A percentile compares a stretch with the other conserved stretches of the same genome.
These are phyloP conservation scores for Strigamia transsilvanica DNA, from an alignment of 2,888 invertebrate species.

Conservation along the genomic window DNA sequence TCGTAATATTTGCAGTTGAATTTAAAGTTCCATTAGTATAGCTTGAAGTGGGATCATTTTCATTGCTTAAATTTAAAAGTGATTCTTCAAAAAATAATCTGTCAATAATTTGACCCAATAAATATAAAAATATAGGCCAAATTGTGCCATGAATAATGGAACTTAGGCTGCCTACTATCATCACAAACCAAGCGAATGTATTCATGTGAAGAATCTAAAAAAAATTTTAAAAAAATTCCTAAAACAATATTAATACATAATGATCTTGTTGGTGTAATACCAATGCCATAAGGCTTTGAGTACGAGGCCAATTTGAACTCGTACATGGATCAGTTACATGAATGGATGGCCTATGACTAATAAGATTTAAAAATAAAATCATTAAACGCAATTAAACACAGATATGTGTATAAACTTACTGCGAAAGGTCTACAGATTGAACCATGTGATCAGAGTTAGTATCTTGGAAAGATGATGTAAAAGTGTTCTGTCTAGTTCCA, in stretches of 20 bases:
- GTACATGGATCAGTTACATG: background rate
- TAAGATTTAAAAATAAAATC: background rate
- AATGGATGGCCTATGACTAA: background rate
- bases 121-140: background rate
- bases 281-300: background rate
- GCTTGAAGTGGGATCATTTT: background rate
- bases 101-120: slow-evolving; percentile 2
- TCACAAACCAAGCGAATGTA: background rate
- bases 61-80: background rate
- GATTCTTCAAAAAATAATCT: background rate
- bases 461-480: background rate
- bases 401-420: slow-evolving; percentile 3
- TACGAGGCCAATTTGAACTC: background rate
- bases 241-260: background rate
- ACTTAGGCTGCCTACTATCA: background rate
- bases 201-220: slow-evolving; percentile 26
- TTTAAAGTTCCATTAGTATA: background rate
- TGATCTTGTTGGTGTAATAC: background rate
- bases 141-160: slow-evolving; percentile 2
- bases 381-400: background rate
- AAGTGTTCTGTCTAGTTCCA: background rate
- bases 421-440: background rate
- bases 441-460: background rate
- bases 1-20: background rate
- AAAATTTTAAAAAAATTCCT: background rate